Evolutionary conservation across 2,113 vertebrate species (phyloP), one percentile per base, ranked within the genome.

Genomic region (Macquaria australasica): DNA sequence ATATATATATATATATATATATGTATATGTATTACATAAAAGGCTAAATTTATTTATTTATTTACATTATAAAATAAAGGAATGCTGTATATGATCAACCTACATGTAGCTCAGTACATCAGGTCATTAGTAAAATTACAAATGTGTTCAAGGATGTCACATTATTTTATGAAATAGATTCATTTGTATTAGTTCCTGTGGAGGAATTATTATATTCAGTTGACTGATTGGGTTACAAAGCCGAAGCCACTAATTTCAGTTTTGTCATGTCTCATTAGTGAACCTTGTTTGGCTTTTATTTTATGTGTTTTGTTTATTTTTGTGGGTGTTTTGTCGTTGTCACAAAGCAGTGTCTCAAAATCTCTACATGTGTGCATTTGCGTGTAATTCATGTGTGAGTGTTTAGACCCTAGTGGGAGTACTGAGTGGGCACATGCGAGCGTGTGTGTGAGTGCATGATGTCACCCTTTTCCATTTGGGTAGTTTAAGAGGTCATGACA

Each of bases 401-500:
- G 62, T 83, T 77, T 64, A n/a, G 37, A 70, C 60, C 23, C 23
- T 28, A 20, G 58, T 39, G 1, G 51, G 50, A 16, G 8, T 21
- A 41, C 34, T 0, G 59, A 14, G 53, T 73, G 78, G 23, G 53
- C 45, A 73, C 63, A 55, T 84, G 60, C 34, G 12, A 23, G 39
- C 20, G 12, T 70, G 50, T 56, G 63, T 18, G 5, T 41, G 66
- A 77, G 72, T 50, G 82, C 75, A 88, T 87, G 88, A 90, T 91
- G 87, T 90, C 88, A 87, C 86, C 72, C 76, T 43, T 89, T 89
- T 88, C 75, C 82, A 91, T 75, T 88, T 71, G 58, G 82, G 56
- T 81, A 83, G 91, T 81, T 87, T 86, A 88, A 64, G 86, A 87
- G 90, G 87, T 91, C 87, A 83, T 86, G 86, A 23, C 87, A 78